Evolutionary conservation across 1,140 invertebrate species (phyloP).

Genomic region (Pentalonia nigronervosa): DNA sequence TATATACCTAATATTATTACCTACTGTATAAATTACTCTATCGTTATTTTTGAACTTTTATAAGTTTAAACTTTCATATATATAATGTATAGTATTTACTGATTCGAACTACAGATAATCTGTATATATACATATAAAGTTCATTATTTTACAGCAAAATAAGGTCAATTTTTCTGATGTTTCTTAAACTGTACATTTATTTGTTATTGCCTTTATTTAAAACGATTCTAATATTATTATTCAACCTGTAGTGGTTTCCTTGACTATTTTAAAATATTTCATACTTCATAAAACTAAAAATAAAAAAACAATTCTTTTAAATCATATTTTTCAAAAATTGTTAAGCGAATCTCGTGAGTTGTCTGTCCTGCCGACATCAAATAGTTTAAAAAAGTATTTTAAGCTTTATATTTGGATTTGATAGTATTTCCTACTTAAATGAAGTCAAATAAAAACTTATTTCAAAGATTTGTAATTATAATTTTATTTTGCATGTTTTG

Average conservation of each 20-base stretch:
- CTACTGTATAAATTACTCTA: not conserved
- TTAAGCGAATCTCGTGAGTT: not conserved
- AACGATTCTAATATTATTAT: not conserved
- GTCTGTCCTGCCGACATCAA: not conserved
- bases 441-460: not conserved
- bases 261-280: not conserved
- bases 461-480: not conserved
- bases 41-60: slow-evolving; percentile 20
- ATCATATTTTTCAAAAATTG: not conserved
- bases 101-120: not conserved
- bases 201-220: not conserved
- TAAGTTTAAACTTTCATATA: slow-evolving; percentile 20
- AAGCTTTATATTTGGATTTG: not conserved
- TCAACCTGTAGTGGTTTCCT: not conserved
- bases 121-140: not conserved
- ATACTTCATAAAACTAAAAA: not conserved
- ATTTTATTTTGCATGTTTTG: not conserved
- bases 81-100: not conserved
- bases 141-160: not conserved
- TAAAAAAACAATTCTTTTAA: not conserved
- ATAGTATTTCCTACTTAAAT: not conserved
- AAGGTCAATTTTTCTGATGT: not conserved
- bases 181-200: not conserved
- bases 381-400: not conserved
- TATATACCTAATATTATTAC: no score